Percentiles rank a stretch among this genome's conserved stretches.
These are phyloP conservation scores for Alethe diademata DNA, from an alignment of 2,113 vertebrate species.

Conservation along the genomic window DNA sequence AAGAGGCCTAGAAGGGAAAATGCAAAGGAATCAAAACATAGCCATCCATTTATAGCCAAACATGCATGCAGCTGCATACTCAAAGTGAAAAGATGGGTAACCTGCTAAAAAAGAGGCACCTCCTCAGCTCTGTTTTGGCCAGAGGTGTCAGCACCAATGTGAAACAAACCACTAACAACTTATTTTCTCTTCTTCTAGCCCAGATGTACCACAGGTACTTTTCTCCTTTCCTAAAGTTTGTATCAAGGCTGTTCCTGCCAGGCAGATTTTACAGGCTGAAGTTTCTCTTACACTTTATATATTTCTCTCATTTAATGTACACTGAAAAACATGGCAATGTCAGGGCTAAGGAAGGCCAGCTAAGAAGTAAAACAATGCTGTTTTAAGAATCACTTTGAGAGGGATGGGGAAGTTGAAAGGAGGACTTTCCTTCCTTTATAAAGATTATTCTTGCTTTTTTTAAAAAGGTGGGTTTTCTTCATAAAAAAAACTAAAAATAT, in stretches of 20 bases:
- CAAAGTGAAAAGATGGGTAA: background rate
- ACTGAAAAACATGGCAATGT: background rate
- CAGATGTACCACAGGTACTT: background rate
- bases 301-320: background rate
- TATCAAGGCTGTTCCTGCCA: background rate
- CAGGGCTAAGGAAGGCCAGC: background rate
- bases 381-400: background rate
- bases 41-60: background rate
- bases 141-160: background rate
- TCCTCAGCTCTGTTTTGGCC: background rate
- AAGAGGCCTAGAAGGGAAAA: background rate
- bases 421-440: background rate
- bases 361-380: background rate
- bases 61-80: background rate
- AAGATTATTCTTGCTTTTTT: background rate
- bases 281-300: background rate
- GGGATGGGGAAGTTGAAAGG: background rate
- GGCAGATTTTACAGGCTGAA: background rate
- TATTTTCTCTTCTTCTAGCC: background rate
- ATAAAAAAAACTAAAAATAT: background rate
- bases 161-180: background rate
- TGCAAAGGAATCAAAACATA: background rate
- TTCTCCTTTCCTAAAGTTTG: background rate
- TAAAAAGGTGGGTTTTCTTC: background rate
- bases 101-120: background rate